Conservation (phyloP, 1,140 invertebrate species). For the Drosophila teissieri region DNA sequence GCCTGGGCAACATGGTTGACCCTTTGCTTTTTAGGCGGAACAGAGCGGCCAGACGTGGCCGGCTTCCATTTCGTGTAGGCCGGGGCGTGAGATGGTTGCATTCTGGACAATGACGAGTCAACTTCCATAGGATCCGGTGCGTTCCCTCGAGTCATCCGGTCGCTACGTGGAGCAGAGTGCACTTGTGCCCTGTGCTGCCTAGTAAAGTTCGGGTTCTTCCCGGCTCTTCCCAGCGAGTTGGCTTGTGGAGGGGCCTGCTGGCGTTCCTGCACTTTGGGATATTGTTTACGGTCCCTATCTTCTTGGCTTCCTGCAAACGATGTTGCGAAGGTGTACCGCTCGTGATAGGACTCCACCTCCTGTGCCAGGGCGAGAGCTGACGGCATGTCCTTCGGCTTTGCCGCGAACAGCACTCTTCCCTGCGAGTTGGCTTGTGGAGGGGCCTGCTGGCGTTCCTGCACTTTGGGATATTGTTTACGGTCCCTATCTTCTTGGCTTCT, state of each 20-base stretch:
- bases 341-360: background rate
- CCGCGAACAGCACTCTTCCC: too few relatives aligned
- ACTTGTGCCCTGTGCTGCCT: constrained; percentile 1
- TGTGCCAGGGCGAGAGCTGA: constrained; percentile 14
- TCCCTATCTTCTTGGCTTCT: too few relatives aligned
- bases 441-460: too few relatives aligned
- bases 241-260: background rate
- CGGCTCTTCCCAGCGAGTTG: background rate
- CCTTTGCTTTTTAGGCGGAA: too few relatives aligned
- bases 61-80: background rate
- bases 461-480: too few relatives aligned
- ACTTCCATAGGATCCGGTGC: background rate
- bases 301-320: background rate
- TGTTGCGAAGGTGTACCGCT: background rate
- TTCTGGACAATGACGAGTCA: background rate
- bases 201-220: background rate
- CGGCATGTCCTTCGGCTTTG: too few relatives aligned
- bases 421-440: too few relatives aligned
- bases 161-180: too few relatives aligned
- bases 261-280: constrained; percentile 1
- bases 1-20: background rate
- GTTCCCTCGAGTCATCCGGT: background rate
- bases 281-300: background rate
- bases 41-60: too few relatives aligned
- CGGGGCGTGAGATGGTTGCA: background rate